Percentiles rank a stretch among this genome's conserved stretches.
Conservation (phyloP, 2,888 invertebrate genomes). For the Eupeodes latifasciatus region DNA sequence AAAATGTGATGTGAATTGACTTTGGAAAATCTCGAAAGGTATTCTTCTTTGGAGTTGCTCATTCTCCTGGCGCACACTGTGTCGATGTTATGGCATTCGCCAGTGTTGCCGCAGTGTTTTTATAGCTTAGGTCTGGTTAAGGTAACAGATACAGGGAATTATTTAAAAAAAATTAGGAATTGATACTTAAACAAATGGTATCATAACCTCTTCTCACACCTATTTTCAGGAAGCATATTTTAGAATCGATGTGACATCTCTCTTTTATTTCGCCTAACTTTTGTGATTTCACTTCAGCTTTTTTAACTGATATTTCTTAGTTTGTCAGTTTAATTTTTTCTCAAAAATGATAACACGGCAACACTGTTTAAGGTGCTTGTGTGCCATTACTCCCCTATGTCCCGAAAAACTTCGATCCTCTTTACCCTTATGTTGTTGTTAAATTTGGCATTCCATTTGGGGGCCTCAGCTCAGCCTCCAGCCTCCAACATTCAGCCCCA, state of each 20-base stretch:
- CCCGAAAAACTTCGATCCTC: slow-evolving; percentile 31
- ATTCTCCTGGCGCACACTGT: slow-evolving; percentile 9
- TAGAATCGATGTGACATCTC: no score
- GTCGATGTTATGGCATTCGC: not conserved
- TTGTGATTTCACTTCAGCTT: no score
- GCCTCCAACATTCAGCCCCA: not conserved
- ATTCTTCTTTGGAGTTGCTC: slow-evolving; percentile 51
- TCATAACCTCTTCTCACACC: no score
- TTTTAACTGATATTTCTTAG: no score
- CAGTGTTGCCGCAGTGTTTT: slow-evolving; percentile 11
- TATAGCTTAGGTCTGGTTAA: no score
- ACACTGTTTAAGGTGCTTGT: slow-evolving; percentile 1
- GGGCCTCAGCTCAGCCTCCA: slow-evolving; percentile 46
- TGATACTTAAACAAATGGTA: no score
- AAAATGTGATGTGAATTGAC: slow-evolving; percentile 76
- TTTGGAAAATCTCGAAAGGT: slow-evolving; percentile 65
- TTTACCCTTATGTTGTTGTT: slow-evolving; percentile 35
- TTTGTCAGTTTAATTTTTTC: no score
- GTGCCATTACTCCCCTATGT: not conserved
- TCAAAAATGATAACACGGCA: not conserved
- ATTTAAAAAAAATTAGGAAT: no score
- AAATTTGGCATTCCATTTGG: slow-evolving; percentile 75
- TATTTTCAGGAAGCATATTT: no score
- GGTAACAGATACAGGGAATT: no score
- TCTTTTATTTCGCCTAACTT: no score